These are phyloP conservation scores for Megalonaias nervosa DNA, from an alignment of 1,140 invertebrate genomes.

Conservation along the genomic window DNA sequence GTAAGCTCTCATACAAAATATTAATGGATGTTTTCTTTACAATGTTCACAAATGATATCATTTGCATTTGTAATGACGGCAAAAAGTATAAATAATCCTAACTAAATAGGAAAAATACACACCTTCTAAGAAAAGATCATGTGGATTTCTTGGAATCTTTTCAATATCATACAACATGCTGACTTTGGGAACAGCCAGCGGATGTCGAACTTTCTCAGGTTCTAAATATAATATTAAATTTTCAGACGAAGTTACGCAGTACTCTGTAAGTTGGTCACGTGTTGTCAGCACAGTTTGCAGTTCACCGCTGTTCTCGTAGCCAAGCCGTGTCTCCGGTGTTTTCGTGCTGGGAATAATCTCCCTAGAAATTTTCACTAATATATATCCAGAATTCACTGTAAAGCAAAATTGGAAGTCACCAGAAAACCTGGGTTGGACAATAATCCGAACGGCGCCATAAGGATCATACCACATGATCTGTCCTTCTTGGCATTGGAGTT, in stretches of 20 bases:
- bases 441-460: slow-evolving; percentile 47
- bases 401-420: slow-evolving; percentile 42
- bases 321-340: slow-evolving; percentile 7
- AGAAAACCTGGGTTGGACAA: slow-evolving; percentile 26
- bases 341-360: slow-evolving; percentile 30
- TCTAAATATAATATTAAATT: slow-evolving; percentile 51
- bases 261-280: slow-evolving; percentile 36
- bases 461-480: slow-evolving; percentile 48
- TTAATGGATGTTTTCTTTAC: not conserved
- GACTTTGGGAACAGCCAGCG: slow-evolving; percentile 28
- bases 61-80: not conserved
- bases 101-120: slow-evolving; percentile 2
- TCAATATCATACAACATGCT: slow-evolving; percentile 15
- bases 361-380: slow-evolving; percentile 45
- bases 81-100: not conserved
- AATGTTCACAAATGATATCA: not conserved
- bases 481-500: slow-evolving; percentile 39
- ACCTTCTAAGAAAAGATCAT: slow-evolving; percentile 44
- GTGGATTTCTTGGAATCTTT: slow-evolving; percentile 7
- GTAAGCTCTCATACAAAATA: too few relatives aligned
- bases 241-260: slow-evolving; percentile 39
- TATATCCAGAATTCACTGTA: slow-evolving; percentile 40
- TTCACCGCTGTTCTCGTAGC: slow-evolving; percentile 15
- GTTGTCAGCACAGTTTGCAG: slow-evolving; percentile 35
- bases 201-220: slow-evolving; percentile 41